These are phyloP conservation scores for Masnerella sp. DNA, from an alignment of 2,888 invertebrate species.

Conservation along the genomic window DNA sequence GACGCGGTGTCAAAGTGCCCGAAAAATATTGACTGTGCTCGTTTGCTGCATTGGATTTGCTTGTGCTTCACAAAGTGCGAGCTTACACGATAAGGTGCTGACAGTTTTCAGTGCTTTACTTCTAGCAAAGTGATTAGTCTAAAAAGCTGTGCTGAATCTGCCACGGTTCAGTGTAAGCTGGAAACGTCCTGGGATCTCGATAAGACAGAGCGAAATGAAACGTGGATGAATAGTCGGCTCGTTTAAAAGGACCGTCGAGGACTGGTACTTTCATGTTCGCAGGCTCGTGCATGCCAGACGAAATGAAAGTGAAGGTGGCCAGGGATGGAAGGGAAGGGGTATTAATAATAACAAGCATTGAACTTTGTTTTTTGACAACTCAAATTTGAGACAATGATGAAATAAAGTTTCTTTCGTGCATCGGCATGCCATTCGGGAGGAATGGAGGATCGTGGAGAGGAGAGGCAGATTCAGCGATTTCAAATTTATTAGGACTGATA, in stretches of 20 bases:
- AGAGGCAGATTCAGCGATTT: slow-evolving; percentile 67
- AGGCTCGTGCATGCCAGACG: slow-evolving; percentile 34
- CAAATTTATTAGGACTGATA: slow-evolving; percentile 6
- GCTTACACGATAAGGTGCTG: slow-evolving; percentile 75
- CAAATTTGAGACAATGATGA: slow-evolving; percentile 12
- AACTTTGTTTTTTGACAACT: slow-evolving; percentile 7
- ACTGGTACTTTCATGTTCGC: slow-evolving; percentile 33
- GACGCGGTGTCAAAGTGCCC: slow-evolving; percentile 72
- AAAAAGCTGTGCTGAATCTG: slow-evolving; percentile 71
- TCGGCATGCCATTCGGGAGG: slow-evolving; percentile 76
- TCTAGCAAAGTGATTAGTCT: slow-evolving; percentile 38
- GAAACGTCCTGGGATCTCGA: background rate
- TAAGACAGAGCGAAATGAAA: slow-evolving; percentile 18
- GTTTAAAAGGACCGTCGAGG: background rate
- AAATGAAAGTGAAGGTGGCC: slow-evolving; percentile 36
- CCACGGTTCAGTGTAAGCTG: slow-evolving; percentile 36
- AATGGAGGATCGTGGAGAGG: slow-evolving; percentile 12
- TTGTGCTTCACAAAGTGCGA: slow-evolving; percentile 76
- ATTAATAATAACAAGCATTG: slow-evolving; percentile 9
- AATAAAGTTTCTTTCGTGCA: slow-evolving; percentile 72
- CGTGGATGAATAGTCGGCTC: background rate
- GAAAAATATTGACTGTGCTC: slow-evolving; percentile 62
- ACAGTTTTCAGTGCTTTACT: slow-evolving; percentile 66
- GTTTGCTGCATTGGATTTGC: slow-evolving; percentile 59
- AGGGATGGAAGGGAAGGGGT: slow-evolving; percentile 19